Conservation (phyloP, 1,140 invertebrate genomes). For the Pachyrhynchus sulphureomaculatus region DNA sequence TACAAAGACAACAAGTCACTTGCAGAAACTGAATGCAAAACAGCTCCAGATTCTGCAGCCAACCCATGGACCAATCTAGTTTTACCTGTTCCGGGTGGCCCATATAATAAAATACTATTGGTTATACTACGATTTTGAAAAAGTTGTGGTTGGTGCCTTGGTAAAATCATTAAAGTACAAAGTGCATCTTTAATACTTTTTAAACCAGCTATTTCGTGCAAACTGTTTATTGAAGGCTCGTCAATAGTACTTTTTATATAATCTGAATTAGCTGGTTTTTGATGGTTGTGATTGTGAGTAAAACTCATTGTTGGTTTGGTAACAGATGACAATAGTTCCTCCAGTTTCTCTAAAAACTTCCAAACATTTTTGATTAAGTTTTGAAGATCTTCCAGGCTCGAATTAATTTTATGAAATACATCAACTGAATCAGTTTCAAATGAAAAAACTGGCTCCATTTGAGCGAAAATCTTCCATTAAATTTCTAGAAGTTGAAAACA, state of each 20-base stretch:
- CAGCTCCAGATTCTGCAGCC: slow-evolving; percentile 55
- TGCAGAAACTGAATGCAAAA: slow-evolving; percentile 58
- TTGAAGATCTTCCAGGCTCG: neutral
- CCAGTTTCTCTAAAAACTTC: neutral
- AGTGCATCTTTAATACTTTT: slow-evolving; percentile 22
- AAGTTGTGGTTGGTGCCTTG: slow-evolving; percentile 45
- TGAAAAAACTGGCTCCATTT: neutral
- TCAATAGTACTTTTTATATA: slow-evolving; percentile 18
- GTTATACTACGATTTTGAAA: slow-evolving; percentile 38
- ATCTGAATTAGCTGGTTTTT: neutral
- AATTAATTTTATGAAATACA: neutral
- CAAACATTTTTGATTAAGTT: neutral
- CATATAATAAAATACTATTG: slow-evolving; percentile 66
- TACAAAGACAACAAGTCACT: slow-evolving; percentile 58
- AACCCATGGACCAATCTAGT: slow-evolving; percentile 63
- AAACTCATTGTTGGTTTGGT: neutral
- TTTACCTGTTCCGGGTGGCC: slow-evolving; percentile 72
- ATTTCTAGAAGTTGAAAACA: too few relatives aligned
- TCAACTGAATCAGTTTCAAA: neutral
- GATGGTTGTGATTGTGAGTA: neutral
- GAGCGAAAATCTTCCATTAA: too few relatives aligned
- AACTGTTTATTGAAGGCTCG: slow-evolving; percentile 38
- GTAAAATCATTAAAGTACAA: slow-evolving; percentile 37
- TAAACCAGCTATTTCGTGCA: slow-evolving; percentile 42
- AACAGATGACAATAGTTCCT: neutral